These are phyloP conservation scores for Spinus olivaceus DNA, from an alignment of 2,797 vertebrate species.

Conservation along the genomic window DNA sequence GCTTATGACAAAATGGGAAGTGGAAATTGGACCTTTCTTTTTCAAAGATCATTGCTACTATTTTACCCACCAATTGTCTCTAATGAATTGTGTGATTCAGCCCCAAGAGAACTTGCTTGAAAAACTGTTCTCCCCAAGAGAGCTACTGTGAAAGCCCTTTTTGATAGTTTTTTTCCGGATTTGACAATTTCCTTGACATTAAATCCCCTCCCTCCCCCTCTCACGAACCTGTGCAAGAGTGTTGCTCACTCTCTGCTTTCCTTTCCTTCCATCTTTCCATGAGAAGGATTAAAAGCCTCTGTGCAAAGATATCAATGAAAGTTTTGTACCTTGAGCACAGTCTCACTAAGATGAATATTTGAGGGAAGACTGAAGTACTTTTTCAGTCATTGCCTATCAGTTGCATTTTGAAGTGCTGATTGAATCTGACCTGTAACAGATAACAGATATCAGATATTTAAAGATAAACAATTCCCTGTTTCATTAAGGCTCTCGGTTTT, in stretches of 20 bases:
- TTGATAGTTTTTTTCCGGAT: background rate
- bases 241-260: background rate
- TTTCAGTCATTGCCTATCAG: background rate
- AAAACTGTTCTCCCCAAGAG: background rate
- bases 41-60: background rate
- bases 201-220: background rate
- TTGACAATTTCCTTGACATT: background rate
- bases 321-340: background rate
- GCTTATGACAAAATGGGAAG: conserved; percentile 21
- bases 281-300: background rate
- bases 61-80: background rate
- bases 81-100: background rate
- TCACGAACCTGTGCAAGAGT: background rate
- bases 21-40: conserved; percentile 19
- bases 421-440: background rate
- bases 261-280: background rate
- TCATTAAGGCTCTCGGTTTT: background rate
- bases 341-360: background rate
- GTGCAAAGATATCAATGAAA: background rate
- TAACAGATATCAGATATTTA: background rate
- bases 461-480: background rate
- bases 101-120: background rate
- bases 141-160: background rate
- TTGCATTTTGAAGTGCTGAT: background rate
- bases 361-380: background rate